Evolutionary conservation across 1,140 invertebrate species (phyloP).

Genomic region (Rhopalosiphum padi): DNA sequence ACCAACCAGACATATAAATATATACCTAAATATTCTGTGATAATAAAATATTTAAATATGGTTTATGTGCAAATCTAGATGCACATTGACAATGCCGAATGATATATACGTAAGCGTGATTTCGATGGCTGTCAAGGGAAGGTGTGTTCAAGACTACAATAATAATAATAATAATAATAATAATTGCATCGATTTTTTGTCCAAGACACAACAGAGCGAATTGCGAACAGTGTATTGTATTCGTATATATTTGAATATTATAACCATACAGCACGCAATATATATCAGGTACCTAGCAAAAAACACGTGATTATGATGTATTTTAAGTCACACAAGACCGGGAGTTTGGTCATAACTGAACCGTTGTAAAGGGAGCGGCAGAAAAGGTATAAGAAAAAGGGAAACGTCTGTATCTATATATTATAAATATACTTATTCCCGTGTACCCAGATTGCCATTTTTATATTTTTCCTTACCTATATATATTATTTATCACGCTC

Average conservation of each 20-base stretch:
- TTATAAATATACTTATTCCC: not conserved
- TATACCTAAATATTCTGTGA: not conserved
- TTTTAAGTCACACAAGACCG: not conserved
- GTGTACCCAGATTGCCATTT: not conserved
- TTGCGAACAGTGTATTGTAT: not conserved
- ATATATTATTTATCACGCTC: not conserved
- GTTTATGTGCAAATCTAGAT: not conserved
- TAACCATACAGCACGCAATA: not conserved
- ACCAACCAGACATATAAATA: not conserved
- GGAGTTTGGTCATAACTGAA: not conserved
- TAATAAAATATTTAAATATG: not conserved
- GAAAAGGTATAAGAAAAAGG: not conserved
- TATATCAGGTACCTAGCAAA: not conserved
- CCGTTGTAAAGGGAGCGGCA: not conserved
- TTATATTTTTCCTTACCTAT: not conserved
- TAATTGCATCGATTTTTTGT: not conserved
- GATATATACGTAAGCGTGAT: not conserved
- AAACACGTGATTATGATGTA: not conserved
- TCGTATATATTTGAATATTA: not conserved
- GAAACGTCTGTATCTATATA: not conserved
- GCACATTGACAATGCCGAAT: not conserved
- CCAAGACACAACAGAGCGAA: not conserved
- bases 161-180: not conserved
- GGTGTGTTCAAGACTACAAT: not conserved
- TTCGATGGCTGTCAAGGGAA: not conserved